These are phyloP conservation scores for Platycnemis pennipes DNA, from an alignment of 2,888 invertebrate species.

Conservation along the genomic window DNA sequence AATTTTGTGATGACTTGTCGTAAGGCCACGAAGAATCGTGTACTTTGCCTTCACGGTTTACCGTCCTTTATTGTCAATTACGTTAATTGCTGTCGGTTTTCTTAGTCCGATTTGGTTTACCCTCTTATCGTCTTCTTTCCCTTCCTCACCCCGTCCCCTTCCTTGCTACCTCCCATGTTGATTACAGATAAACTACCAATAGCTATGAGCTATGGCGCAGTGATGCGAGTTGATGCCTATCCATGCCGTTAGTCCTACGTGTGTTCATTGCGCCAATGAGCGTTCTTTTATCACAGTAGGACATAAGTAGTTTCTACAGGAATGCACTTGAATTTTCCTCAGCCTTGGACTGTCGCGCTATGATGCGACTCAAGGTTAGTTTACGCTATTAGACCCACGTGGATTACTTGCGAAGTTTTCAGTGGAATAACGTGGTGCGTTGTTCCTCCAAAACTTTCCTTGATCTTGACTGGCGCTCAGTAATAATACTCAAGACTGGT, in stretches of 20 bases:
- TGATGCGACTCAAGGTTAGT: too few species aligned
- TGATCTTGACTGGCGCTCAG: too few species aligned
- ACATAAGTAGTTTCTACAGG: too few species aligned
- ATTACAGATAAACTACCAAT: background rate
- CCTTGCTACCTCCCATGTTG: background rate
- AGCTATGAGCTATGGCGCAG: background rate
- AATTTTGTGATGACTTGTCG: background rate
- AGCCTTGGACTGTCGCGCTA: too few species aligned
- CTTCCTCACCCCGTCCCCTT: background rate
- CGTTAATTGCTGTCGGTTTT: background rate
- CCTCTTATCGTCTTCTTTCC: background rate
- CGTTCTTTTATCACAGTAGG: background rate
- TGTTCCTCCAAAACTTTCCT: too few species aligned
- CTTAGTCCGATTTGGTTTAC: background rate
- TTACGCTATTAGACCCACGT: too few species aligned
- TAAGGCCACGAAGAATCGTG: background rate
- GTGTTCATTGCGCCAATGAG: background rate
- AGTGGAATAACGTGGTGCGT: too few species aligned
- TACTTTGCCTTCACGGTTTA: background rate
- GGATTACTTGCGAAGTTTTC: too few species aligned
- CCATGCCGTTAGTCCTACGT: too few species aligned
- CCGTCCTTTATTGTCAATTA: background rate
- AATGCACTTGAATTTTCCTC: too few species aligned
- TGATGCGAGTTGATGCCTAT: too few species aligned
- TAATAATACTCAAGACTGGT: too few species aligned